phyloP scores from a whole-genome alignment of 2,888 invertebrate genomes.

The Temnothorax ravouxi region DNA sequence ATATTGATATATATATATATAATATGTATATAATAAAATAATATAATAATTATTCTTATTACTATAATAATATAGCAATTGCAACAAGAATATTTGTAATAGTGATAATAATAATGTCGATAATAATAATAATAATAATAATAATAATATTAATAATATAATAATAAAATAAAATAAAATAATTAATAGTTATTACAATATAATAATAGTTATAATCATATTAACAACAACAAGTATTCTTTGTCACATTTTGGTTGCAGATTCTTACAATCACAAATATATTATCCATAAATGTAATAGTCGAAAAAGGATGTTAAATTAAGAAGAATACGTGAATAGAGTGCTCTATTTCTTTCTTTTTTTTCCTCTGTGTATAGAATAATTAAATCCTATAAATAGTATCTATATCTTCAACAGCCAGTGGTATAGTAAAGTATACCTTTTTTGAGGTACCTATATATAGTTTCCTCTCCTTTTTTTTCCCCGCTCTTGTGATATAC shows the following conservation, averaged over 20 bases:
- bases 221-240: slow-evolving; percentile 86
- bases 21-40: slow-evolving; percentile 71
- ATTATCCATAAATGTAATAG: slow-evolving; percentile 85
- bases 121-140: slow-evolving; percentile 65
- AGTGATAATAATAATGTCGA: slow-evolving; percentile 76
- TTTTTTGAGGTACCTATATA: slow-evolving; percentile 85
- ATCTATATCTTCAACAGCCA: slow-evolving; percentile 86
- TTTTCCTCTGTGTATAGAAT: slow-evolving; percentile 81
- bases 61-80: slow-evolving; percentile 81
- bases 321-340: slow-evolving; percentile 83
- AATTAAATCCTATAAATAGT: slow-evolving; percentile 86
- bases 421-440: slow-evolving; percentile 86
- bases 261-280: slow-evolving; percentile 86
- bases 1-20: slow-evolving; percentile 82
- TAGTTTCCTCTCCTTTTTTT: slow-evolving; percentile 78
- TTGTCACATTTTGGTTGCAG: slow-evolving; percentile 86
- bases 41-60: slow-evolving; percentile 78
- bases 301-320: slow-evolving; percentile 85
- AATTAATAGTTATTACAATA: slow-evolving; percentile 79
- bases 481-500: slow-evolving; percentile 79
- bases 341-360: slow-evolving; percentile 82
- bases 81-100: slow-evolving; percentile 81
- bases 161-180: slow-evolving; percentile 79
- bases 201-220: slow-evolving; percentile 85
- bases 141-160: slow-evolving; percentile 75